These are phyloP conservation scores for Brienomyrus longianalis DNA, from an alignment of 2,113 vertebrate genomes.

Conservation along the genomic window DNA sequence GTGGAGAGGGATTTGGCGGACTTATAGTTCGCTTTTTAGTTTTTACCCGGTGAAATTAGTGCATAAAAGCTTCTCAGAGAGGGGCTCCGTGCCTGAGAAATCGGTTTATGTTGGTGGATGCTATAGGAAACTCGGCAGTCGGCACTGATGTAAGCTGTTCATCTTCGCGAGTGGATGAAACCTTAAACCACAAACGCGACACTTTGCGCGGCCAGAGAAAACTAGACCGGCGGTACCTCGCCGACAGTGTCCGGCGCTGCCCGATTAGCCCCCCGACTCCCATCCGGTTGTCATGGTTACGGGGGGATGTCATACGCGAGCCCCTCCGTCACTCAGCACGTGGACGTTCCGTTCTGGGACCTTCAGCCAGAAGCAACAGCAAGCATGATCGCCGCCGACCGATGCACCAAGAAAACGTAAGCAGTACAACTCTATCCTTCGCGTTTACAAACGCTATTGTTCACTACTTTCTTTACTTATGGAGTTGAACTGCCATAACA, in stretches of 20 bases:
- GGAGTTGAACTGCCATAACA: neutral
- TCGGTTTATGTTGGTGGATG: neutral
- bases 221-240: neutral
- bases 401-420: neutral
- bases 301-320: neutral
- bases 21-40: neutral
- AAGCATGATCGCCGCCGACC: neutral
- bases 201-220: neutral
- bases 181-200: conserved; percentile 2
- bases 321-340: neutral
- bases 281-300: neutral
- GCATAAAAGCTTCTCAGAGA: neutral
- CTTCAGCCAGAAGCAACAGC: neutral
- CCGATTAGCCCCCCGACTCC: neutral
- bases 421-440: neutral
- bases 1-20: neutral
- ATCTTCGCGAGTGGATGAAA: neutral
- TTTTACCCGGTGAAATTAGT: neutral
- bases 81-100: neutral
- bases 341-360: neutral
- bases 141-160: neutral
- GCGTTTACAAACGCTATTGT: neutral
- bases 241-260: neutral
- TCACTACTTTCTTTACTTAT: neutral
- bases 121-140: neutral